Evolutionary conservation across 2,797 vertebrate genomes (phyloP).

Genomic region (Hypotaenidia philippensis): DNA sequence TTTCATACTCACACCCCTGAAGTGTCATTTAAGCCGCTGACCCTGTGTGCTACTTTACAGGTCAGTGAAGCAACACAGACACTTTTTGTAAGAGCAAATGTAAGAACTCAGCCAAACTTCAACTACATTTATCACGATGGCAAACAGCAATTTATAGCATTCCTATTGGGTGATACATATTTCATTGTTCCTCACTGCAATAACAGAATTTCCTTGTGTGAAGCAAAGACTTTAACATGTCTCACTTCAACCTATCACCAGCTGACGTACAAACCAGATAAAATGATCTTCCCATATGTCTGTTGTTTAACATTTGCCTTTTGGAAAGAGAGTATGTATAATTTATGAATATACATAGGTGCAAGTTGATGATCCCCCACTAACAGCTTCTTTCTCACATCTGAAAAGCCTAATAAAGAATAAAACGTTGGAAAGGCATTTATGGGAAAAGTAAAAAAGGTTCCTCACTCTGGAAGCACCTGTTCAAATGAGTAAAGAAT

Average conservation of each 20-base stretch:
- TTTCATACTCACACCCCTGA: neutral
- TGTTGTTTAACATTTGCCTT: neutral
- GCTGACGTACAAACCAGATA: neutral
- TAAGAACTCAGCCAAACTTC: neutral
- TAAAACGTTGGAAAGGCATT: neutral
- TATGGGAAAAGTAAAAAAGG: neutral
- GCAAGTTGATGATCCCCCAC: neutral
- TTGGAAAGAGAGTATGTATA: neutral
- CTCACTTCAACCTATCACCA: neutral
- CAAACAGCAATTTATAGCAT: neutral
- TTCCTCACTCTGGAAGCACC: neutral
- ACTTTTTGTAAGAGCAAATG: neutral
- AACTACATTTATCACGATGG: neutral
- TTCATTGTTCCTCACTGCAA: rapidly evolving
- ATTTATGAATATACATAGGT: neutral
- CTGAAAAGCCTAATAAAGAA: neutral
- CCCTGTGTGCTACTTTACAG: neutral
- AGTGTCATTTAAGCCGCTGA: neutral
- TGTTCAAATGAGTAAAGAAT: neutral
- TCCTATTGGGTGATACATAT: neutral
- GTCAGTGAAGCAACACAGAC: neutral
- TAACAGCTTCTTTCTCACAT: neutral
- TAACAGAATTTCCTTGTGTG: neutral
- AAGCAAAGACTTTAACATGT: too few relatives aligned
- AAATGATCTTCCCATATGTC: neutral